Evolutionary conservation across 2,113 vertebrate species (phyloP), one percentile per base, ranked within the genome.

Genomic region (Cariama cristata): DNA sequence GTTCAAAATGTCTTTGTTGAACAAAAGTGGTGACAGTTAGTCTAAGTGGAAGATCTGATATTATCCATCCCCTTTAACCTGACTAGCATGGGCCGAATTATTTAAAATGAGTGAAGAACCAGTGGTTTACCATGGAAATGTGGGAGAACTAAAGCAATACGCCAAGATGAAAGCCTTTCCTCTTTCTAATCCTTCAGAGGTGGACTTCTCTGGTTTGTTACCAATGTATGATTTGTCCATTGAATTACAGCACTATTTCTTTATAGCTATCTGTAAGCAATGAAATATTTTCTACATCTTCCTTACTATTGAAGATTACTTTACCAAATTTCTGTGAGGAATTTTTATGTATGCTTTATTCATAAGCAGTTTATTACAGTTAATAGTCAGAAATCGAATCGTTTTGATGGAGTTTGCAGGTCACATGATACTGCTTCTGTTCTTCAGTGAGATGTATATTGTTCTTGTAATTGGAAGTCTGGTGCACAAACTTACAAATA

Each of bases 341-440:
- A 10, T 40, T 88, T 63, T 71, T 22, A 62, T 0, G 1, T 26
- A 69, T 66, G 45, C n/a, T 88, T 86, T 93, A 86, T 94, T 97
- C 63, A 75, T 67, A 66, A 93, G 67, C 22, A 55, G 11, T 91
- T 95, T 82, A 74, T 94, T 92, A n/a, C 24, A 42, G 32, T 72
- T 95, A 86, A 73, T 84, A 72, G 55, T 88, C 63, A 74, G 53
- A 87, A 95, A 94, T 15, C 33, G 69, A 81, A 69, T 75, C 72
- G 64, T 88, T 88, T 74, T 92, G 91, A 82, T 92, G 45, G 59
- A 63, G 22, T 84, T 88, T 92, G 8, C 64, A 45, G 62, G 64
- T 74, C 44, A 44, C 35, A 2, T 75, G 68, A 6, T 56, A 13
- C 23, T 75, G 56, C 56, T 91, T 74, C 64, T 86, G 27, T 87